Evolutionary conservation across 2,113 vertebrate species (phyloP), one percentile per base, ranked within the genome.

Genomic region (Paratilapia polleni): DNA sequence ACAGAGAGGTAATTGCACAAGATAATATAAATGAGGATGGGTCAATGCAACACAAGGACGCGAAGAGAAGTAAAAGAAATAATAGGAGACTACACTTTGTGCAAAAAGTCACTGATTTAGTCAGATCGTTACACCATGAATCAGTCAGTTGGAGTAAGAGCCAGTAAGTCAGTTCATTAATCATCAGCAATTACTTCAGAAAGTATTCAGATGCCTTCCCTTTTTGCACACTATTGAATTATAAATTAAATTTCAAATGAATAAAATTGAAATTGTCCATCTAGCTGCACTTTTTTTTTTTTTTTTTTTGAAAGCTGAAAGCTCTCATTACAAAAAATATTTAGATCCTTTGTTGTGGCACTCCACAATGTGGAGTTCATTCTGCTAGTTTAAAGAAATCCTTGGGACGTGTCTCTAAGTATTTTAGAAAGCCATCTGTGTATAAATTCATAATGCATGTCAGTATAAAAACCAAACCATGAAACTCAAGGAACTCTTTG

Each of bases 1-100:
- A 94, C 92, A 87, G 88, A 74, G 78, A 81, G 59, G 86, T 89
- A 91, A 92, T 88, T 84, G 91, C 82, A 77, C 19, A 74, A 89
- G 73, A 89, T 88, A 74, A 86, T 83, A 89, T 75, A 89, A 91
- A 93, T 80, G 60, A 77, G 58, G 56, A 90, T 34, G 61, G 87
- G 66, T 91, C 84, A 86, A 8, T 41, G 58, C 58, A 85, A 86
- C 17, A 73, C 83, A 92, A 88, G 86, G 81, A 80, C 34, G 1
- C 19, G 22, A n/a, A 43, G 43, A 85, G 47, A 61, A 80, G 75
- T 19, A 74, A 64, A 62, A 31, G 20, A 75, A 77, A 2, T 2
- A 24, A 83, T 49, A 76, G 63, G 24, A 84, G 63, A 85, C 10
- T 41, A 22, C 3, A 81, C 34, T 79, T 61, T 68, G 49, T 54